Evolutionary conservation across 2,888 invertebrate genomes (phyloP).

Genomic region (Laothoe populi): DNA sequence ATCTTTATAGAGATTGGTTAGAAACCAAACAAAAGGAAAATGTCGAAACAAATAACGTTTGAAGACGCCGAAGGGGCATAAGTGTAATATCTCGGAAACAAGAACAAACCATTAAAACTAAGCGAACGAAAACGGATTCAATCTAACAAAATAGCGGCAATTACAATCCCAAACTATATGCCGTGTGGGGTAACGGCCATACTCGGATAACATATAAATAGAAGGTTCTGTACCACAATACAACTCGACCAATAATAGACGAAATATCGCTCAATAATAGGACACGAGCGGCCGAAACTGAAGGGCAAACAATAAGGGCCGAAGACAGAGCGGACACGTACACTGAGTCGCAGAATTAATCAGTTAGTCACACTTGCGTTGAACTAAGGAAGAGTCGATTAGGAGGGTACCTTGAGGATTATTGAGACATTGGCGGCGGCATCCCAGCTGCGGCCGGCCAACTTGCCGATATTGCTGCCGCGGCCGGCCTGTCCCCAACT

Average conservation of each 20-base stretch:
- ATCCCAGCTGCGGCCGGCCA: constrained; percentile 77
- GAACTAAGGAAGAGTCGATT: constrained; percentile 82
- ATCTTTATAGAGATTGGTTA: constrained; percentile 28
- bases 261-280: constrained; percentile 79
- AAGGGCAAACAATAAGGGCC: constrained; percentile 74
- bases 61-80: constrained; percentile 19
- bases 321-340: constrained; percentile 72
- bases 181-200: constrained; percentile 63
- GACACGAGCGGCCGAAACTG: constrained; percentile 66
- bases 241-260: constrained; percentile 69
- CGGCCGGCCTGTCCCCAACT: constrained; percentile 71
- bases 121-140: constrained; percentile 66
- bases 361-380: constrained; percentile 84
- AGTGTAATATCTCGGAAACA: constrained; percentile 51
- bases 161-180: constrained; percentile 74
- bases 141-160: constrained; percentile 75
- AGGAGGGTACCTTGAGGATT: constrained; percentile 81
- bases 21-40: constrained; percentile 28
- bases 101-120: constrained; percentile 62
- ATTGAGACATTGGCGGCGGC: constrained; percentile 80
- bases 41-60: constrained; percentile 24
- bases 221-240: constrained; percentile 55
- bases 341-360: constrained; percentile 77
- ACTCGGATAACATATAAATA: constrained; percentile 75
- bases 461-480: constrained; percentile 77